A percentile compares a stretch with the other conserved stretches of the same genome.
Conservation (phyloP, 1,140 invertebrate genomes). For the Dreissena rostriformis region DNA sequence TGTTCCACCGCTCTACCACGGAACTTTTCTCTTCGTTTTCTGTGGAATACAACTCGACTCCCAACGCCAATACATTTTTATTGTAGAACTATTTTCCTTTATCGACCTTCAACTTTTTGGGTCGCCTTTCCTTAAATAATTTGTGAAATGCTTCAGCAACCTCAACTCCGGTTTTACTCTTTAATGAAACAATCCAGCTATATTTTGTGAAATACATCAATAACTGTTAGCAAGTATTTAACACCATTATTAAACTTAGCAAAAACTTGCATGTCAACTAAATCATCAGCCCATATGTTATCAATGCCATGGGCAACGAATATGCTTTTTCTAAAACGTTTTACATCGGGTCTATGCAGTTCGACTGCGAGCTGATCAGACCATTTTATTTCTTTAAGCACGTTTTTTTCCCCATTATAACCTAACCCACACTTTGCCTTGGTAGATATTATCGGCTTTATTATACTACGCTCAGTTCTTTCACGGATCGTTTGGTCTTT, state of each 20-base stretch:
- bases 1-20: too few relatives aligned
- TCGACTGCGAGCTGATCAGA: not conserved
- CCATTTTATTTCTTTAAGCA: not conserved
- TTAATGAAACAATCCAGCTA: not conserved
- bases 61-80: too few relatives aligned
- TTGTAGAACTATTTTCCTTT: too few relatives aligned
- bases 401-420: not conserved
- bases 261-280: slow-evolving; percentile 1
- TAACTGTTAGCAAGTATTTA: not conserved
- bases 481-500: not conserved
- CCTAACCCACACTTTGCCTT: not conserved
- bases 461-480: not conserved
- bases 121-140: too few relatives aligned
- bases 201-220: not conserved
- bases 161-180: not conserved
- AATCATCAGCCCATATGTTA: not conserved
- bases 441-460: not conserved
- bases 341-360: not conserved
- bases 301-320: not conserved
- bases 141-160: too few relatives aligned
- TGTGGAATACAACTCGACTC: too few relatives aligned
- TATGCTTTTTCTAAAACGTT: not conserved
- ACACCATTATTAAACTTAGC: not conserved
- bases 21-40: too few relatives aligned
- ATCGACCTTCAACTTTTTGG: too few relatives aligned